phyloP scores from a whole-genome alignment of 1,140 invertebrate species.

The Carposina sasakii region DNA sequence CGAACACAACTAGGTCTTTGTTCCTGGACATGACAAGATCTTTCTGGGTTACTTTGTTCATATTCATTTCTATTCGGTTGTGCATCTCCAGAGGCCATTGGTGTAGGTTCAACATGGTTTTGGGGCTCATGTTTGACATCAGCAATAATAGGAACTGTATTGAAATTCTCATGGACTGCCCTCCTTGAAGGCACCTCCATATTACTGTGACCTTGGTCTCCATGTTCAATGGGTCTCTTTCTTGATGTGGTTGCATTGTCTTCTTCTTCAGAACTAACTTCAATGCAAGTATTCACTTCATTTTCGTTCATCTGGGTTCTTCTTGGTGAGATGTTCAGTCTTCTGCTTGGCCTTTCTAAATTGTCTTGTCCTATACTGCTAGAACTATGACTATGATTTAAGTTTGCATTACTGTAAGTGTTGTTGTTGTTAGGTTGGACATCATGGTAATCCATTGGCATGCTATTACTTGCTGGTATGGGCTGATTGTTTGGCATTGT shows the following conservation, averaged over 20 bases:
- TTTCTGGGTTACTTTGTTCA: too few species aligned
- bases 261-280: constrained; percentile 68
- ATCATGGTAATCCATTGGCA: constrained; percentile 29
- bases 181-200: constrained; percentile 14
- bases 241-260: constrained; percentile 46
- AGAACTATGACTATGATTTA: too few species aligned
- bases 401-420: too few species aligned
- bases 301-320: constrained; percentile 54
- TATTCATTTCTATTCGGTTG: too few species aligned
- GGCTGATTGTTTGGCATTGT: constrained; percentile 29
- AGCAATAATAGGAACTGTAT: constrained; percentile 22
- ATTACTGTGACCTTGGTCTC: constrained; percentile 18
- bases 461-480: constrained; percentile 27
- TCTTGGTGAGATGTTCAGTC: constrained; percentile 59
- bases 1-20: too few species aligned
- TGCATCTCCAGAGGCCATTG: constrained; percentile 12
- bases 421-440: too few species aligned
- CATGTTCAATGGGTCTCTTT: constrained; percentile 44
- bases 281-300: constrained; percentile 48
- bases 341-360: constrained; percentile 52
- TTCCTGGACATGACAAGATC: too few species aligned
- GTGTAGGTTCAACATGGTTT: constrained; percentile 20
- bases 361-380: too few species aligned
- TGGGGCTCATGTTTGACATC: constrained; percentile 47
- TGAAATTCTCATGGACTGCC: constrained; percentile 9